Percentiles rank a stretch among this genome's conserved stretches.
phyloP scores from a whole-genome alignment of 2,888 invertebrate species.

The Scaptomyza flava region DNA sequence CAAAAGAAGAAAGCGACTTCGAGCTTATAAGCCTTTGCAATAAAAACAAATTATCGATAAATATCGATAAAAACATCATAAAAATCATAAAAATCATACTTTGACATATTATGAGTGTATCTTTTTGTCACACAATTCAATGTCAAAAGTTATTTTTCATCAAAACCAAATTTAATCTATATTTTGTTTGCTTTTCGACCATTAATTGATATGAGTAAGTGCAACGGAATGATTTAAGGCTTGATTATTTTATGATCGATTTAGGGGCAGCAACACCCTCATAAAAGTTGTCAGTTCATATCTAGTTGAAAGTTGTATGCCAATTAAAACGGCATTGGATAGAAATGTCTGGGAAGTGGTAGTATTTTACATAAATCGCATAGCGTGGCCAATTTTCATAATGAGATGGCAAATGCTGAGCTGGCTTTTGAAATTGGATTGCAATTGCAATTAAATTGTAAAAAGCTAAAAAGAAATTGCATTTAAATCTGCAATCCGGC shows the following conservation, averaged over 20 bases:
- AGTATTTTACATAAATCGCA: constrained; percentile 10
- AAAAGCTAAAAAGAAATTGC: neutral
- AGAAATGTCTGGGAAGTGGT: neutral
- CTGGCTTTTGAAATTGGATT: constrained; percentile 18
- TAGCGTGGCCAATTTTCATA: constrained; percentile 1
- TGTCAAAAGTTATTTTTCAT: too few species aligned
- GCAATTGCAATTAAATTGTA: constrained; percentile 31
- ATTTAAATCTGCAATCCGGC: neutral
- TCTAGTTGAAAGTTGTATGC: neutral
- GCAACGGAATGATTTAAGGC: neutral
- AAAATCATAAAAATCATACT: too few species aligned
- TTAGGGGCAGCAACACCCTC: neutral
- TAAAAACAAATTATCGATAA: too few species aligned
- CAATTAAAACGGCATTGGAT: neutral
- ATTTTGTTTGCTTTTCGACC: neutral
- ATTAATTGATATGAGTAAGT: constrained; percentile 28
- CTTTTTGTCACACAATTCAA: too few species aligned
- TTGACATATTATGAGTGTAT: too few species aligned
- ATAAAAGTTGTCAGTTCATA: neutral
- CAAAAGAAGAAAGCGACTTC: too few species aligned
- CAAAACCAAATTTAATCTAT: too few species aligned
- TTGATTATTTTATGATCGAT: neutral
- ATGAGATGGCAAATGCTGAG: constrained; percentile 1
- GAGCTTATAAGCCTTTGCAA: too few species aligned
- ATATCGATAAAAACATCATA: too few species aligned